Conservation (phyloP, 2,797 vertebrate genomes). For the Cetoscarus ocellatus region DNA sequence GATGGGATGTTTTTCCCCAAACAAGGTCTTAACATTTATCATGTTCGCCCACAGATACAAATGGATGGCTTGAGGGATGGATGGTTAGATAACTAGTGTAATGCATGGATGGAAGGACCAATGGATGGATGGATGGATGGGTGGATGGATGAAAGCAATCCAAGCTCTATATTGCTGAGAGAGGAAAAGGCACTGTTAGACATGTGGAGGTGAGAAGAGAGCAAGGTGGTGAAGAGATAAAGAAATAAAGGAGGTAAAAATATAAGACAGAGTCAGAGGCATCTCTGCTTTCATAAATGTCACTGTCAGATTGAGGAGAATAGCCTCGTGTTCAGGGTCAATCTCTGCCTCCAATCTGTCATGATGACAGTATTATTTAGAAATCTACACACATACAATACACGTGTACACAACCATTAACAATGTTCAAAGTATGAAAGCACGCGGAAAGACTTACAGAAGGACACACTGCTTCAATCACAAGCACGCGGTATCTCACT, state of each 20-base stretch:
- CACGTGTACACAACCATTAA: background rate
- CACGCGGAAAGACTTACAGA: background rate
- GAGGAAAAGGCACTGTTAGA: background rate
- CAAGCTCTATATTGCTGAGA: slow-evolving; percentile 27
- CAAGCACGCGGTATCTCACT: background rate
- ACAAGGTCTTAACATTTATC: slow-evolving; percentile 83
- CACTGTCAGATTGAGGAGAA: slow-evolving; percentile 47
- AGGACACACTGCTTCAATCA: background rate
- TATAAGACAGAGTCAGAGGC: slow-evolving; percentile 7
- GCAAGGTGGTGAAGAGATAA: background rate
- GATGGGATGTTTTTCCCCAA: slow-evolving; percentile 79
- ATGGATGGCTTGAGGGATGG: slow-evolving; percentile 67
- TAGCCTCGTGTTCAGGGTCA: slow-evolving; percentile 21
- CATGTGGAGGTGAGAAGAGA: slow-evolving; percentile 32
- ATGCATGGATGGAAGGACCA: slow-evolving; percentile 48
- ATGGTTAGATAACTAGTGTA: slow-evolving; percentile 66
- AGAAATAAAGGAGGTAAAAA: slow-evolving; percentile 1
- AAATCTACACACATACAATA: background rate
- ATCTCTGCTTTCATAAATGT: slow-evolving; percentile 47
- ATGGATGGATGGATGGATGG: background rate
- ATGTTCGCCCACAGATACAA: slow-evolving; percentile 67
- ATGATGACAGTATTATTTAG: slow-evolving; percentile 60
- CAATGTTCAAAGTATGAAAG: background rate
- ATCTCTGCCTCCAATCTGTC: slow-evolving; percentile 56
- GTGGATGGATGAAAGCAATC: slow-evolving; percentile 4